phyloP scores from a whole-genome alignment of 2,888 invertebrate species.

The Pollenia angustigena region DNA sequence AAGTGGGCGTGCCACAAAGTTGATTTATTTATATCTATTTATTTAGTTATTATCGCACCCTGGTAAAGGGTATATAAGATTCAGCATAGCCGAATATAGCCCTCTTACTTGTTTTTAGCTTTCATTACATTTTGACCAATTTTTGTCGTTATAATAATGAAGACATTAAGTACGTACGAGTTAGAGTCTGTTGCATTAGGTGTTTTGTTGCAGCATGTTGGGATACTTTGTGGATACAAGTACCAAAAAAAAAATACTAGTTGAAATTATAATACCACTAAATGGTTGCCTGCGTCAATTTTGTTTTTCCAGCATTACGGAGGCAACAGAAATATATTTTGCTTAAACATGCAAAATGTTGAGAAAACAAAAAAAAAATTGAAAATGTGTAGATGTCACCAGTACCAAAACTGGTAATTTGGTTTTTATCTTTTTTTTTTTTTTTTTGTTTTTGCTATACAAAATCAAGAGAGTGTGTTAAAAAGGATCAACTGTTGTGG shows the following conservation, averaged over 20 bases:
- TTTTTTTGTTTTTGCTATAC: no score
- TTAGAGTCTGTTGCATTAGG: conserved; percentile 35
- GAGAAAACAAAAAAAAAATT: conserved; percentile 10
- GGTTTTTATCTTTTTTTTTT: background rate
- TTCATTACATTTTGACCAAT: conserved; percentile 58
- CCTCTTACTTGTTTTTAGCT: background rate
- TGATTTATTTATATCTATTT: no score
- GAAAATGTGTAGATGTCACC: conserved; percentile 30
- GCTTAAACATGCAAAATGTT: conserved; percentile 68
- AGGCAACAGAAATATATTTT: conserved; percentile 52
- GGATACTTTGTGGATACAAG: conserved; percentile 3
- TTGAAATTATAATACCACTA: conserved; percentile 62
- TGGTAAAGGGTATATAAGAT: no score
- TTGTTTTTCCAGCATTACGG: conserved; percentile 43
- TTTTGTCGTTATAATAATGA: conserved; percentile 55
- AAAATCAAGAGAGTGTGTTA: conserved; percentile 44
- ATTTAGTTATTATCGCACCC: no score
- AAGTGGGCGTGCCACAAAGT: no score
- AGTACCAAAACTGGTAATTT: background rate
- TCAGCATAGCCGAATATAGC: no score
- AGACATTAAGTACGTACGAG: conserved; percentile 56
- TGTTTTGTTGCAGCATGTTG: conserved; percentile 15
- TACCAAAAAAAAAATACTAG: background rate
- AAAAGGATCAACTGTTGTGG: conserved; percentile 49
- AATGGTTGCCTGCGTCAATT: conserved; percentile 54